Percentiles rank a stretch among this genome's conserved stretches.
Conservation (phyloP, 2,888 invertebrate species). For the Tinea pellionella region DNA sequence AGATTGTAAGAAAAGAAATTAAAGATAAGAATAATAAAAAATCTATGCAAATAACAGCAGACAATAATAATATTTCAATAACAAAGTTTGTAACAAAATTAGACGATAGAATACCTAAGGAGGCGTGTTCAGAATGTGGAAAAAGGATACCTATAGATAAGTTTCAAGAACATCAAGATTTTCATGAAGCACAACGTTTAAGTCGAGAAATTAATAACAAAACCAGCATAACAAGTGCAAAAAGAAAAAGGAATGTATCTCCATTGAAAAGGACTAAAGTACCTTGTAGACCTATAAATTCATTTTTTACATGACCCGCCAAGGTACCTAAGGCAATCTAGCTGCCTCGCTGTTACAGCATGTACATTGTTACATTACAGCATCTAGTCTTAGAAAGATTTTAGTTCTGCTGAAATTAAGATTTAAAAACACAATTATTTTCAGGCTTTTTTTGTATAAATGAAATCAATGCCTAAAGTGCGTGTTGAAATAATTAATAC, state of each 20-base stretch:
- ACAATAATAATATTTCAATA: constrained; percentile 35
- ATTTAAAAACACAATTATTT: too few relatives aligned
- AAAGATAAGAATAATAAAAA: constrained; percentile 24
- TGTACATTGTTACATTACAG: too few relatives aligned
- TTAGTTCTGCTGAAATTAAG: too few relatives aligned
- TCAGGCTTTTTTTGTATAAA: too few relatives aligned
- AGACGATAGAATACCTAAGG: constrained; percentile 38
- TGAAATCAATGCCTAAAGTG: too few relatives aligned
- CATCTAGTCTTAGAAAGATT: too few relatives aligned
- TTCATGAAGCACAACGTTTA: constrained; percentile 84
- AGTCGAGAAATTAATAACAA: constrained; percentile 73
- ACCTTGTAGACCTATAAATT: constrained; percentile 48
- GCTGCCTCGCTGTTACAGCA: too few relatives aligned
- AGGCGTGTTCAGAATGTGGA: constrained; percentile 77
- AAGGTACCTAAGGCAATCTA: constrained; percentile 10
- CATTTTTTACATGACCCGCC: constrained; percentile 40
- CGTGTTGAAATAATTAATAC: too few relatives aligned
- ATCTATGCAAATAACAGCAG: constrained; percentile 20
- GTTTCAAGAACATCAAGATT: constrained; percentile 82
- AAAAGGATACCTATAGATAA: constrained; percentile 71
- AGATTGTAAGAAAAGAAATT: constrained; percentile 30
- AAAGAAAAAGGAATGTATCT: constrained; percentile 46
- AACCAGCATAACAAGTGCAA: constrained; percentile 27
- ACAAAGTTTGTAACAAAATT: constrained; percentile 58
- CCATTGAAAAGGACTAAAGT: constrained; percentile 47